Conservation (phyloP, 2,113 vertebrate genomes). For the Lonchura striata region DNA sequence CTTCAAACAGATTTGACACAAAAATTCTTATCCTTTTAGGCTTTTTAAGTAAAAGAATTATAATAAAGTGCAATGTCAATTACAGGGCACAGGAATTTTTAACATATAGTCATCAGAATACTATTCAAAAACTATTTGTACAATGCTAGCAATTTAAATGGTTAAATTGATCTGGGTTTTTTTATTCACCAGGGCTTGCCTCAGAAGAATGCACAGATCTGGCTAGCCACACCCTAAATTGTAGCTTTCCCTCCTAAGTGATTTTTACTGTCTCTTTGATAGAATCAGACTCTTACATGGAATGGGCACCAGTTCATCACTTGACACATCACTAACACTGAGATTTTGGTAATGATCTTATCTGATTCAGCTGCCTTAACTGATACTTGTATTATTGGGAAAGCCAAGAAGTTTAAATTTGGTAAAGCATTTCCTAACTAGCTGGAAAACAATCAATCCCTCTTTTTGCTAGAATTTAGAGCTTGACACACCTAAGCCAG, state of each 20-base stretch:
- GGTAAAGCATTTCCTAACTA: neutral
- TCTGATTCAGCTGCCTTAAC: neutral
- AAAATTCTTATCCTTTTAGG: neutral
- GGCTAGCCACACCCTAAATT: neutral
- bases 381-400: neutral
- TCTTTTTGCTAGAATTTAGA: neutral
- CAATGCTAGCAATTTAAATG: neutral
- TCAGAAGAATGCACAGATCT: neutral
- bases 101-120: neutral
- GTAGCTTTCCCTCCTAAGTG: neutral
- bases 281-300: neutral
- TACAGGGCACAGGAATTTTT: neutral
- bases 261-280: neutral
- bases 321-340: neutral
- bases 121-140: neutral
- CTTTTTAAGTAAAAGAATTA: neutral
- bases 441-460: neutral
- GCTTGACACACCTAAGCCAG: neutral
- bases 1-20: neutral
- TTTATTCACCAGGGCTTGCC: neutral
- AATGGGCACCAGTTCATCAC: neutral
- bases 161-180: accelerated
- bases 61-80: neutral
- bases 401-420: neutral
- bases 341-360: neutral